Evolutionary conservation across 2,113 vertebrate species (phyloP), one percentile per base, ranked within the genome.

Genomic region (Suncus etruscus): DNA sequence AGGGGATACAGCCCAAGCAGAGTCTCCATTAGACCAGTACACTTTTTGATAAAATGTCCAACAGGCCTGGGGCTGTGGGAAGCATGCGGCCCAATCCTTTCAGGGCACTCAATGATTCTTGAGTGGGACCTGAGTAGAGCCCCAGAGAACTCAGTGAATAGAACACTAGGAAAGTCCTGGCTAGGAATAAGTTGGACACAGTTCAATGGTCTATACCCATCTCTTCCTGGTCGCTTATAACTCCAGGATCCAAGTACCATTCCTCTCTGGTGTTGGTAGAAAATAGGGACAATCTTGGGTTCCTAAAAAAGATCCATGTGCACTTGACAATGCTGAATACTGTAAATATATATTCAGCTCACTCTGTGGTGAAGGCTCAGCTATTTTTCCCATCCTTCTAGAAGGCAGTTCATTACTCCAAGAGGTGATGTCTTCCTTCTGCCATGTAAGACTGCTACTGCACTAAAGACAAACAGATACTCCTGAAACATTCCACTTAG

Each of bases 391-490:
- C 80, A 91, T 93, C 89, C 84, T 79, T 72, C 78, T 77, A 87
- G 90, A 93, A 95, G 90, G 85, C 89, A 79, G 90, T 93, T 95
- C 83, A 93, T 93, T 91, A 93, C 10, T 16, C 54, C 91, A 96
- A 93, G 74, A 94, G 90, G 91, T 77, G 70, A 88, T 83, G 86
- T 92, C 88, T 91, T 82, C 88, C 91, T 65, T 86, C 70, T 75
- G 75, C 86, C 93, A 65, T 88, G 94, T 94, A 93, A 92, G 94
- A 92, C 93, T 95, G 84, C 78, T 32, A 9, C 27, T 68, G 87
- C 79, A 86, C 63, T 89, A 69, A 94, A 87, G 61, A 39, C 87
- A 76, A 92, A 84, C 78, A 65, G 87, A 76, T 87, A 87, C 93
- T 91, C 54, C 61, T 0, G 48, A 83, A 91, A 79, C 81, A 66